Evolutionary conservation across 2,888 invertebrate genomes (phyloP), one percentile per base, ranked within the genome.

Genomic region (Galeruca laticollis): DNA sequence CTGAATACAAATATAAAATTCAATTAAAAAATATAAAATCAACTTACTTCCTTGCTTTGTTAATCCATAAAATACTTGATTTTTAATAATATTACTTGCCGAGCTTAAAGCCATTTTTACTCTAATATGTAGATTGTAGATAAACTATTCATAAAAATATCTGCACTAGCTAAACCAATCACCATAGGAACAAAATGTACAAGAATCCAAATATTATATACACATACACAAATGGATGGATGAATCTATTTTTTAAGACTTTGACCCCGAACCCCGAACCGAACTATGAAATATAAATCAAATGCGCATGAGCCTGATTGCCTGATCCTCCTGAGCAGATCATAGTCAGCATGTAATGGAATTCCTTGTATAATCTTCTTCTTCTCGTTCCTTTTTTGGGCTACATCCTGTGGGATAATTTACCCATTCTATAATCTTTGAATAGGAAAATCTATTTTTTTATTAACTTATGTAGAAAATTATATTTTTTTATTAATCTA

Each of bases 81-180:
- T 69, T 69, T 69, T 83, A 5, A 80, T 70, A 35, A 82, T 56
- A 68, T 75, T 82, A 73, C 76, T 82, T 51, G 80, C 81, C 47
- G 82, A 77, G 66, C 77, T 80, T 35, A 80, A 80, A 62, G 82
- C 82, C 84, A 83, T 84, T 70, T 60, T 64, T 10, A 15, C n/a
- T 4, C 0, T 18, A 40, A 40, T n/a, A 40, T 47, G 6, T 47
- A 43, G 1, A 40, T 40, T 2, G 2, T 10, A 15, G 9, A 8
- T 9, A 47, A 8, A 15, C 15, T 2, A 15, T 43, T n/a, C n/a
- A n/a, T 20, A 54, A 13, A 11, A 54, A 54, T 20, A 54, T 26
- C 33, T 18, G 15, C 6, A 60, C 0, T 15, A 47, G 15, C 18
- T 47, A 47, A 18, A 18, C 9, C n/a, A n/a, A n/a, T n/a, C n/a